Conservation (phyloP, 2,113 vertebrate species). For the Hippocampus guttulatus region DNA sequence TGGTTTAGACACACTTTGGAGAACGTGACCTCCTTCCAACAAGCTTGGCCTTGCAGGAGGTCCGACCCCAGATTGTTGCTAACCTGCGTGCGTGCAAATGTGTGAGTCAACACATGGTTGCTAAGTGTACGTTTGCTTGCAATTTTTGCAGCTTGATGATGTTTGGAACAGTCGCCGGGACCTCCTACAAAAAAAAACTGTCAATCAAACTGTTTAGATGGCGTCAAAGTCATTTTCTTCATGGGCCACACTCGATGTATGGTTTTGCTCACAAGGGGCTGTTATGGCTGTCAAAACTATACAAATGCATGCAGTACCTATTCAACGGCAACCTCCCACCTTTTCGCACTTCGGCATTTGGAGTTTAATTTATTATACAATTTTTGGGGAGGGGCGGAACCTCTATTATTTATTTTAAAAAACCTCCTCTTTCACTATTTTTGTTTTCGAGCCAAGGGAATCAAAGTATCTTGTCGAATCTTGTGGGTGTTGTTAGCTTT, state of each 20-base stretch:
- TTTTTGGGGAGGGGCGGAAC: too few relatives aligned
- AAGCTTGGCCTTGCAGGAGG: slow-evolving; percentile 56
- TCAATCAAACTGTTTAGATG: neutral
- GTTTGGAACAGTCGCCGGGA: slow-evolving; percentile 11
- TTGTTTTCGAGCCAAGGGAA: too few relatives aligned
- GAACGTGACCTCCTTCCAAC: slow-evolving; percentile 61
- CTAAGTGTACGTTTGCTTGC: slow-evolving; percentile 19
- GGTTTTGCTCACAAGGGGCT: too few relatives aligned
- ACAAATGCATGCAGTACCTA: too few relatives aligned
- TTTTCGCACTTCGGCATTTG: too few relatives aligned
- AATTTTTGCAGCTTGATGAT: slow-evolving; percentile 28
- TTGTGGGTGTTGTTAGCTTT: too few relatives aligned
- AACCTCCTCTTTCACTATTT: too few relatives aligned
- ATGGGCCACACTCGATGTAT: neutral
- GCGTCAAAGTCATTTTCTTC: neutral
- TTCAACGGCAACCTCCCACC: too few relatives aligned
- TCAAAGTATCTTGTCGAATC: too few relatives aligned
- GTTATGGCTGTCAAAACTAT: too few relatives aligned
- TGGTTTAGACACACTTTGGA: slow-evolving; percentile 66
- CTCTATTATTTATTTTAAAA: too few relatives aligned
- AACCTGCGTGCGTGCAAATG: slow-evolving; percentile 26
- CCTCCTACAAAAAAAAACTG: neutral
- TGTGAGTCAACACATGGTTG: slow-evolving; percentile 35
- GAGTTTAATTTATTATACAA: too few relatives aligned
- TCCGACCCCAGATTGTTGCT: slow-evolving; percentile 30